These are phyloP conservation scores for Taphrorychus bicolor DNA, from an alignment of 2,888 invertebrate species.

Conservation along the genomic window DNA sequence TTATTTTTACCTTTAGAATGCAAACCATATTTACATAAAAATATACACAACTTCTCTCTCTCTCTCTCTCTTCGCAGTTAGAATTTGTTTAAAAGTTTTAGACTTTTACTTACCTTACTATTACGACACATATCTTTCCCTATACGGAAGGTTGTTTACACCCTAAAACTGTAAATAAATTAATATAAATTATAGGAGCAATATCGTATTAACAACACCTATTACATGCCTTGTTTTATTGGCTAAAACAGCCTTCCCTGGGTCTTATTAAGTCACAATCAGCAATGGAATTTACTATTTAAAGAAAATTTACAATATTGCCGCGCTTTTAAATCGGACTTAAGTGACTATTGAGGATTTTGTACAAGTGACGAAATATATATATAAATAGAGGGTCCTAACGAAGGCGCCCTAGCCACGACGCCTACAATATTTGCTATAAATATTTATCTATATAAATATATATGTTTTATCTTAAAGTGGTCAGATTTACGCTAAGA, in stretches of 20 bases:
- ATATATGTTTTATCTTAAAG: constrained; percentile 34
- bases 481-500: constrained; percentile 32
- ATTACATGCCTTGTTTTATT: too few species aligned
- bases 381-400: neutral
- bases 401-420: constrained; percentile 23
- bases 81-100: neutral
- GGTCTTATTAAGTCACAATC: neutral
- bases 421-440: neutral
- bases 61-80: too few species aligned
- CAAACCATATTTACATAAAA: constrained; percentile 58
- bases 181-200: too few species aligned
- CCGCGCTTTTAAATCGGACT: neutral
- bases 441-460: constrained; percentile 18
- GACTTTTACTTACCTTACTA: too few species aligned
- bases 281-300: neutral
- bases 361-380: neutral
- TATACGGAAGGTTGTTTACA: too few species aligned
- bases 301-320: neutral
- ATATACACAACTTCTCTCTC: constrained; percentile 48
- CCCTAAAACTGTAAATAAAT: too few species aligned
- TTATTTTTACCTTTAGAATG: constrained; percentile 50
- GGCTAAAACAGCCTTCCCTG: neutral
- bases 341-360: neutral
- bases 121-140: neutral
- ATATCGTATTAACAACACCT: too few species aligned